Conservation (phyloP, 1,140 invertebrate genomes). For the Aphidius ervi region DNA sequence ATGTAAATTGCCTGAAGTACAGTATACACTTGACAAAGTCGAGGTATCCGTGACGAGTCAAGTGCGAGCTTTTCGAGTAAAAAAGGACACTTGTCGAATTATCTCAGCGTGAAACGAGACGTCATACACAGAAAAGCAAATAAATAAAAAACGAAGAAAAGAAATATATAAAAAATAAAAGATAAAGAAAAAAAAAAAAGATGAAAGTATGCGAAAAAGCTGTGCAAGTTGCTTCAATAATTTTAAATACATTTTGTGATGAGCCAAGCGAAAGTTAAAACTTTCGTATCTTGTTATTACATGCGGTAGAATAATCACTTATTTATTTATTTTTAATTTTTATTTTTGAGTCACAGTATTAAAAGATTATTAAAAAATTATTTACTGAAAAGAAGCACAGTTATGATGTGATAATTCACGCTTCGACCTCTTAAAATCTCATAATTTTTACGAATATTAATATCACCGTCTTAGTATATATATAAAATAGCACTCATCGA, state of each 20-base stretch:
- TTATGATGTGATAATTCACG: constrained; percentile 11
- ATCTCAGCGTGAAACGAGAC: constrained; percentile 24
- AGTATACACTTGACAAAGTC: constrained; percentile 8
- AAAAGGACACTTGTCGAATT: constrained; percentile 21
- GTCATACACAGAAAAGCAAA: neutral
- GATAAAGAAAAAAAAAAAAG: too few relatives aligned
- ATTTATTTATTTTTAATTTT: neutral
- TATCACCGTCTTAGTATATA: neutral
- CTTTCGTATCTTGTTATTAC: too few relatives aligned
- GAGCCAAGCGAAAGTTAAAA: too few relatives aligned
- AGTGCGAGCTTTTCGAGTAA: neutral
- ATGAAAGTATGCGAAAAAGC: too few relatives aligned
- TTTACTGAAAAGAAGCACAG: constrained; percentile 1
- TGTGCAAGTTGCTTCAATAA: too few relatives aligned
- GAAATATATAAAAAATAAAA: too few relatives aligned
- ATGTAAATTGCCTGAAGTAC: constrained; percentile 11
- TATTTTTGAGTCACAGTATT: too few relatives aligned
- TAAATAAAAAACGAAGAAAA: too few relatives aligned
- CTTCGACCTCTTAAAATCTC: constrained; percentile 2
- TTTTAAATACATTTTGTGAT: too few relatives aligned
- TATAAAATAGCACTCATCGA: neutral
- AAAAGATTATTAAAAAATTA: neutral
- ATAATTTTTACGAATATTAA: constrained; percentile 14
- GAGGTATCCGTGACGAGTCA: constrained; percentile 8
- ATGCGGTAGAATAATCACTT: constrained; percentile 4